Percentiles rank a stretch among this genome's conserved stretches.
These are phyloP conservation scores for Zele albiditarsus DNA, from an alignment of 2,888 invertebrate species.

Conservation along the genomic window DNA sequence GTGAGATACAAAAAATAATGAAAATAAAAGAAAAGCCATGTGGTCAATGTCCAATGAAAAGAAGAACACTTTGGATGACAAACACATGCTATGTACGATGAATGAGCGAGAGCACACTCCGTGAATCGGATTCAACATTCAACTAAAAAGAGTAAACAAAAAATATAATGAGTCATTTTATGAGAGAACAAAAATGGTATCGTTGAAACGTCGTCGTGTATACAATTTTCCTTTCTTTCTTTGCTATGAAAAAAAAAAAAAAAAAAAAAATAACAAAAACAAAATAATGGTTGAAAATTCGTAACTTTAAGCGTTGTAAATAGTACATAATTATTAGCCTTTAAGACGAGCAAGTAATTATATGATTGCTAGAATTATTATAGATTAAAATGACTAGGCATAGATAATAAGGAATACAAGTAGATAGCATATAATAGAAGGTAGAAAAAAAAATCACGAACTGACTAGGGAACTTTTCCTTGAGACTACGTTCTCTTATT, in stretches of 20 bases:
- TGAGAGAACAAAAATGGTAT: conserved; percentile 12
- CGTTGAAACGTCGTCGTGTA: conserved; percentile 11
- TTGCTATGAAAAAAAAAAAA: conserved; percentile 56
- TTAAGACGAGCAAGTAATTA: conserved; percentile 70
- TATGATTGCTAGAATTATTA: conserved; percentile 67
- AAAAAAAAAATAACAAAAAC: not conserved
- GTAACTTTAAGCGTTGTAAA: conserved; percentile 68
- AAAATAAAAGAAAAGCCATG: not conserved
- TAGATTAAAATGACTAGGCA: conserved; percentile 50
- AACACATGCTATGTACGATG: conserved; percentile 34
- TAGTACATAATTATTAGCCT: conserved; percentile 71
- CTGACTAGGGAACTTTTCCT: conserved; percentile 64
- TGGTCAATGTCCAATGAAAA: not conserved
- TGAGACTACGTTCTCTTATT: conserved; percentile 70
- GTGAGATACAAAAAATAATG: conserved; percentile 48
- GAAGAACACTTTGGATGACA: not conserved
- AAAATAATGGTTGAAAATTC: conserved; percentile 58
- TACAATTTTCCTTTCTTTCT: conserved; percentile 47
- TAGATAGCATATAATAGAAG: conserved; percentile 69
- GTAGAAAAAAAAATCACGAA: conserved; percentile 63
- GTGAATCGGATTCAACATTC: not conserved
- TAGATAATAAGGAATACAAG: conserved; percentile 39
- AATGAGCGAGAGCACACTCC: not conserved
- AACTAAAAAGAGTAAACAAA: not conserved
- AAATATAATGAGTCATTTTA: not conserved